Evolutionary conservation across 2,797 vertebrate genomes (phyloP).

Genomic region (Amazona ochrocephala): DNA sequence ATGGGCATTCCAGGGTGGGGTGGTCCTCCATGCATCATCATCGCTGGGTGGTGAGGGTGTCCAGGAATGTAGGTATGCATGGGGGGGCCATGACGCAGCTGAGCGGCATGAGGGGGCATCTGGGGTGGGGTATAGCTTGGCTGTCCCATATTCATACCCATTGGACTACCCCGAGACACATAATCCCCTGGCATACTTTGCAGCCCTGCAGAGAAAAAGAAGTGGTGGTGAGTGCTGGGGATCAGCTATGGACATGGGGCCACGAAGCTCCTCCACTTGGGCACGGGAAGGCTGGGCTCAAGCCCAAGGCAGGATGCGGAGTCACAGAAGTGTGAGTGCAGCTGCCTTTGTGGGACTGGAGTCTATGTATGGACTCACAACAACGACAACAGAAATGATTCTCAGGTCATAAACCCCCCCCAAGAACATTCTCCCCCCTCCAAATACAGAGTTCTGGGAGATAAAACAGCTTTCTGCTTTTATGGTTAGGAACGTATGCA

Average conservation of each 20-base stretch:
- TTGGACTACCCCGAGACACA: slow-evolving; percentile 89
- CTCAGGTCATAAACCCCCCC: background rate
- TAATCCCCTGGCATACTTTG: slow-evolving; percentile 92
- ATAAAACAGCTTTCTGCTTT: background rate
- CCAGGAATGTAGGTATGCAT: slow-evolving; percentile 90
- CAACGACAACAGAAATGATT: background rate
- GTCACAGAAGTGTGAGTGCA: rapidly evolving
- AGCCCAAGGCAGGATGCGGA: rapidly evolving
- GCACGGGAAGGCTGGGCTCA: rapidly evolving
- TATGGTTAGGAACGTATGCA: rapidly evolving
- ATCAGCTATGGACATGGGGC: rapidly evolving
- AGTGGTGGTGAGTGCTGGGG: background rate
- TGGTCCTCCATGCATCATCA: slow-evolving; percentile 90
- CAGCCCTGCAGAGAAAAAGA: slow-evolving; percentile 84
- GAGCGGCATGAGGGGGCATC: slow-evolving; percentile 87
- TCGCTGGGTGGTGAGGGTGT: slow-evolving; percentile 89
- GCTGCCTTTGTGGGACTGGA: background rate
- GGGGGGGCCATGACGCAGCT: slow-evolving; percentile 86
- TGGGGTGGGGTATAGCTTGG: slow-evolving; percentile 84
- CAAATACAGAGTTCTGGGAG: background rate
- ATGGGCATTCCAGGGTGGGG: slow-evolving; percentile 89
- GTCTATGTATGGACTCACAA: rapidly evolving
- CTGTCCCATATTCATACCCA: slow-evolving; percentile 89
- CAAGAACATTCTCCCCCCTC: background rate
- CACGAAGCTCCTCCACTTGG: rapidly evolving